A percentile compares a stretch with the other conserved stretches of the same genome.
These are phyloP conservation scores for Ennomos erosarius DNA, from an alignment of 2,888 invertebrate species.

Conservation along the genomic window DNA sequence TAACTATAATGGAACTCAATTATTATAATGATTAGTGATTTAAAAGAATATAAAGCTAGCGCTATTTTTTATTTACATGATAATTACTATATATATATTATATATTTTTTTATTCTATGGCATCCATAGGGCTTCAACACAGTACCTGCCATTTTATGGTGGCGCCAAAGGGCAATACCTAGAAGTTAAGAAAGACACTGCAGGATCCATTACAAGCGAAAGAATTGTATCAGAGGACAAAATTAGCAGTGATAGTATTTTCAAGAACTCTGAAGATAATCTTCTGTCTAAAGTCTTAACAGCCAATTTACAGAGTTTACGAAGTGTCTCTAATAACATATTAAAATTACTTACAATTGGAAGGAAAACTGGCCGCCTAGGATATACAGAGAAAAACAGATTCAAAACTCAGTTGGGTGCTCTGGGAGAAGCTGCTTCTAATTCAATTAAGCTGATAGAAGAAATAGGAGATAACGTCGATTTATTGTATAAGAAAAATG, in stretches of 20 bases:
- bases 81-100: too few relatives aligned
- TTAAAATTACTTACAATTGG: slow-evolving; percentile 87
- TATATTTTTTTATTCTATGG: too few relatives aligned
- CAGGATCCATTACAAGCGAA: slow-evolving; percentile 80
- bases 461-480: slow-evolving; percentile 83
- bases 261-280: slow-evolving; percentile 72
- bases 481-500: slow-evolving; percentile 61
- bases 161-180: slow-evolving; percentile 89
- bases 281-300: slow-evolving; percentile 75
- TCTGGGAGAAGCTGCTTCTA: slow-evolving; percentile 85
- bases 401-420: slow-evolving; percentile 85
- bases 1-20: too few relatives aligned
- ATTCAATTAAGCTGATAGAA: slow-evolving; percentile 82
- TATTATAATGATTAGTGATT: too few relatives aligned
- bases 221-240: slow-evolving; percentile 77
- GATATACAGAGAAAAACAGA: slow-evolving; percentile 79
- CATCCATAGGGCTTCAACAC: slow-evolving; percentile 59
- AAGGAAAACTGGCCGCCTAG: slow-evolving; percentile 84
- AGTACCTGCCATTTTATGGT: slow-evolving; percentile 88
- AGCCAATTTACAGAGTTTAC: slow-evolving; percentile 85
- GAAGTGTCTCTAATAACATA: slow-evolving; percentile 83
- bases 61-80: too few relatives aligned
- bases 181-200: slow-evolving; percentile 83
- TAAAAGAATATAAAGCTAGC: too few relatives aligned
- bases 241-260: slow-evolving; percentile 69